These are phyloP conservation scores for Frankliniella intonsa DNA, from an alignment of 2,888 invertebrate genomes.

Conservation along the genomic window DNA sequence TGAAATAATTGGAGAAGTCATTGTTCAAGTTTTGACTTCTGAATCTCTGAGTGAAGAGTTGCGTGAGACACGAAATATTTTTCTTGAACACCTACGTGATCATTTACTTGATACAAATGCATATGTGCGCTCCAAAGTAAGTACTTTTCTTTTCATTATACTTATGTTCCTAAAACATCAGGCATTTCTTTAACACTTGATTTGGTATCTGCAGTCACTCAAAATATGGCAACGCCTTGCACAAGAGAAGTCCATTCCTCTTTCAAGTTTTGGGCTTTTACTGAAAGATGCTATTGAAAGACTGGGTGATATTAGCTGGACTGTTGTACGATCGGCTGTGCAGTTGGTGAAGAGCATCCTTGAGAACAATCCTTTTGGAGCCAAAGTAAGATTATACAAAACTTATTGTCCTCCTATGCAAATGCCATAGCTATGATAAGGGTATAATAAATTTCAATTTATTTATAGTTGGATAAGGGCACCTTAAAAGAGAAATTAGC, in stretches of 20 bases:
- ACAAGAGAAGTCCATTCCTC: slow-evolving; percentile 71
- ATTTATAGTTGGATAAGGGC: neutral
- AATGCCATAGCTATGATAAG: neutral
- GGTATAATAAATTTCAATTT: neutral
- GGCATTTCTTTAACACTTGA: neutral
- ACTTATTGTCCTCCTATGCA: neutral
- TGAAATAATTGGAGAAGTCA: slow-evolving; percentile 74
- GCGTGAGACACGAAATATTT: slow-evolving; percentile 67
- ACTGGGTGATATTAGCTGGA: slow-evolving; percentile 74
- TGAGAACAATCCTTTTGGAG: slow-evolving; percentile 81
- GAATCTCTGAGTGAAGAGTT: slow-evolving; percentile 65
- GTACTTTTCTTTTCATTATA: neutral
- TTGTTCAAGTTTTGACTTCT: slow-evolving; percentile 57
- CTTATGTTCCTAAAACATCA: neutral
- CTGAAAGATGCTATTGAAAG: slow-evolving; percentile 64
- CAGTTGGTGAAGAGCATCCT: slow-evolving; percentile 67
- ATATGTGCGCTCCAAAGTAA: slow-evolving; percentile 76
- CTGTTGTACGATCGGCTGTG: slow-evolving; percentile 80
- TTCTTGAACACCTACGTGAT: slow-evolving; percentile 71
- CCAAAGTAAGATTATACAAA: slow-evolving; percentile 53
- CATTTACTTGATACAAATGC: slow-evolving; percentile 82
- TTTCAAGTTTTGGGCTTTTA: slow-evolving; percentile 62
- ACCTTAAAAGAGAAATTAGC: neutral
- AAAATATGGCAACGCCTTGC: slow-evolving; percentile 79
- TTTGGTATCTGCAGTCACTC: slow-evolving; percentile 50